A percentile compares a stretch with the other conserved stretches of the same genome.
Evolutionary conservation across 2,888 invertebrate genomes (phyloP).

Genomic region (Xanthia togata): DNA sequence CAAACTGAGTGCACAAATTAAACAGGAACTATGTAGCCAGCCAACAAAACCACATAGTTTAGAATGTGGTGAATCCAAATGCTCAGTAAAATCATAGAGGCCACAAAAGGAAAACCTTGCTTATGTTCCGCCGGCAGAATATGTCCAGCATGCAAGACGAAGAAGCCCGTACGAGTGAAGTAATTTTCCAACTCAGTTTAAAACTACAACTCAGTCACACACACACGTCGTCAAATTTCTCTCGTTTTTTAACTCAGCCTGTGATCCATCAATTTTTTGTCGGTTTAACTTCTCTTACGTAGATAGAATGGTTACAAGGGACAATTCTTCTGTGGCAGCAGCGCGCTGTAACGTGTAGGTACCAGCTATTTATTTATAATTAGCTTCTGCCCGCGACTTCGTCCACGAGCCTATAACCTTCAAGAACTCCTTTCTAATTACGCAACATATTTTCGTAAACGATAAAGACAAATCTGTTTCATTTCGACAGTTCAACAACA

Average conservation of each 20-base stretch:
- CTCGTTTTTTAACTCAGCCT: background rate
- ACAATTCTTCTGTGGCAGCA: no score
- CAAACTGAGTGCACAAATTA: background rate
- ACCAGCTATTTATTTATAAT: no score
- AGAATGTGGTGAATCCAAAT: slow-evolving; percentile 64
- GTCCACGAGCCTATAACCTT: no score
- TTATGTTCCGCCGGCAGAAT: slow-evolving; percentile 63
- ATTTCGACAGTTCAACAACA: no score
- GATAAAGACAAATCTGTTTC: no score
- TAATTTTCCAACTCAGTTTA: slow-evolving; percentile 61
- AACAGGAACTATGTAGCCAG: slow-evolving; percentile 23
- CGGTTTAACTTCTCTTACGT: background rate
- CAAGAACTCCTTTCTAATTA: no score
- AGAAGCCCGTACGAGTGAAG: slow-evolving; percentile 60
- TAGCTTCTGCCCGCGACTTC: no score
- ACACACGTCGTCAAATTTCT: background rate
- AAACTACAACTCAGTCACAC: background rate
- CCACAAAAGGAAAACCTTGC: slow-evolving; percentile 63
- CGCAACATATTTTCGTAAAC: no score
- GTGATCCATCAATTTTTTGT: no score
- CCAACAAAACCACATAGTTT: background rate
- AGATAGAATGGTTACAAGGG: background rate
- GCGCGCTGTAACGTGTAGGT: no score
- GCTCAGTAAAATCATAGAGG: slow-evolving; percentile 65
- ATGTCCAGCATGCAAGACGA: slow-evolving; percentile 64